Evolutionary conservation across 2,888 invertebrate genomes (phyloP).

Genomic region (Stictocephala bisonia): DNA sequence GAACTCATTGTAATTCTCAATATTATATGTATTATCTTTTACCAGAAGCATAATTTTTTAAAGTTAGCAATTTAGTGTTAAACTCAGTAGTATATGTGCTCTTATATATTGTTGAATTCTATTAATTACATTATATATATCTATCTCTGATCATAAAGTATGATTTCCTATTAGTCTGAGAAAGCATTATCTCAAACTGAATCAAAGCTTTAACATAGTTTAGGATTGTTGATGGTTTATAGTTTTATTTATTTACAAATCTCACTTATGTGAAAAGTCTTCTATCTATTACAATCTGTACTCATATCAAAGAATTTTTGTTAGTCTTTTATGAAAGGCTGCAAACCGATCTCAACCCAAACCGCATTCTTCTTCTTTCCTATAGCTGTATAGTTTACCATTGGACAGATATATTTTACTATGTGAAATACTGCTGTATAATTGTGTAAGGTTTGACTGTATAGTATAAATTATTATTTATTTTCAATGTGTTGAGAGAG

Average conservation of each 20-base stretch:
- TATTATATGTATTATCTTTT: too few relatives aligned
- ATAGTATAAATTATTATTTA: conserved; percentile 38
- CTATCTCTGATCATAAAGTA: too few relatives aligned
- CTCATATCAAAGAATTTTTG: conserved; percentile 22
- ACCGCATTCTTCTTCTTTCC: conserved; percentile 5
- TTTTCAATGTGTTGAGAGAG: conserved; percentile 38
- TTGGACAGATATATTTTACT: conserved; percentile 25
- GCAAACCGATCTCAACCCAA: conserved; percentile 25
- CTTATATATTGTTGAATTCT: too few relatives aligned
- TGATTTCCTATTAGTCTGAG: too few relatives aligned
- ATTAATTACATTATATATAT: too few relatives aligned
- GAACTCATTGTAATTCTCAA: too few relatives aligned
- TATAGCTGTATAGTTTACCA: conserved; percentile 17
- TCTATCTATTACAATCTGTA: conserved; percentile 31
- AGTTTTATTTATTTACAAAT: conserved; percentile 31
- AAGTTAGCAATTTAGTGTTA: too few relatives aligned
- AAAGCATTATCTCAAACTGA: conserved; percentile 16
- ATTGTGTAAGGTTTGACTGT: neutral
- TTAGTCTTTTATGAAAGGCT: conserved; percentile 7
- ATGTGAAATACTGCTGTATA: neutral
- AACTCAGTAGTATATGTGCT: too few relatives aligned
- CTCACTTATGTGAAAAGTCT: conserved; percentile 19
- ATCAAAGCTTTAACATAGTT: conserved; percentile 35
- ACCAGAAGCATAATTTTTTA: too few relatives aligned
- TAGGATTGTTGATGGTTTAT: conserved; percentile 32